Conservation (phyloP, 35 echinoderm and acorn worm species). For the Acanthaster planci region DNA sequence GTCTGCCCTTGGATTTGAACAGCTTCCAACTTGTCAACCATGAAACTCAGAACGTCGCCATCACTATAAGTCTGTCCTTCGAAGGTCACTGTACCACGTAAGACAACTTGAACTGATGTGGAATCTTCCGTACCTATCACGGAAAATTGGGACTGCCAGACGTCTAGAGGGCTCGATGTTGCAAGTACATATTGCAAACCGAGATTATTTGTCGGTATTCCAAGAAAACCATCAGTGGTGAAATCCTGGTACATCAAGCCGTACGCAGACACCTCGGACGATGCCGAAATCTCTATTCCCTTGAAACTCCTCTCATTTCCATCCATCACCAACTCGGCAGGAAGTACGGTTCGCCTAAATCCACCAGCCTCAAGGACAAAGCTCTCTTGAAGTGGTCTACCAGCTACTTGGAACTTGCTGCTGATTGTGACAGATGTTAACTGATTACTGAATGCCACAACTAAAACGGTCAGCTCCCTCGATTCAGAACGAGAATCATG, state of each 20-base stretch:
- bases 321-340: constrained; percentile 32
- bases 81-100: constrained; percentile 13
- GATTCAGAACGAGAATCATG: neutral
- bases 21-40: constrained; percentile 38
- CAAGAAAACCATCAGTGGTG: constrained; percentile 68
- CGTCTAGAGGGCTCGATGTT: neutral
- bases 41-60: constrained; percentile 40
- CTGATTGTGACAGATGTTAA: constrained; percentile 60
- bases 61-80: constrained; percentile 29
- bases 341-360: constrained; percentile 18
- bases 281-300: constrained; percentile 46
- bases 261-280: constrained; percentile 65
- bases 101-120: constrained; percentile 35
- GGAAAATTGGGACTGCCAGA: neutral
- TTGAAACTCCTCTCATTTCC: constrained; percentile 37
- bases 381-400: constrained; percentile 24
- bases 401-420: constrained; percentile 43
- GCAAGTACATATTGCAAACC: constrained; percentile 42
- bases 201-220: constrained; percentile 53
- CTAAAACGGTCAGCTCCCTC: constrained; percentile 28
- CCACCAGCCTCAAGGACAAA: constrained; percentile 40
- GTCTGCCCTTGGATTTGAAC: constrained; percentile 43
- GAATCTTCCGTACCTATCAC: constrained; percentile 50
- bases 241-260: constrained; percentile 28
- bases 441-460: constrained; percentile 66